Conservation (phyloP, 2,888 invertebrate genomes). For the Melanostoma mellinum region DNA sequence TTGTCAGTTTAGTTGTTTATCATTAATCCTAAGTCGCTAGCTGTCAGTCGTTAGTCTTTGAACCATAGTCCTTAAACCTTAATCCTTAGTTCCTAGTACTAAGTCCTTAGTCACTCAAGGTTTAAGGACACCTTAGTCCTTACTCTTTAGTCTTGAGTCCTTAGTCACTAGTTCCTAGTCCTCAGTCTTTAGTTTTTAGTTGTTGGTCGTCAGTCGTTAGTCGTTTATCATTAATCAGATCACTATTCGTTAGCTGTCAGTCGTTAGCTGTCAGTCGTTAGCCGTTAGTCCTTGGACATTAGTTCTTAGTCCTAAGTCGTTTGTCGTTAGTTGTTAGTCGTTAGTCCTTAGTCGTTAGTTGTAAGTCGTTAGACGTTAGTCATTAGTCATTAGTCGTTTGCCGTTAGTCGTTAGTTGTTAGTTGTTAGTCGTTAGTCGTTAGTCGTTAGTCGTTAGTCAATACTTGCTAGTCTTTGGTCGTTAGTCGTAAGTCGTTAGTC, state of each 20-base stretch:
- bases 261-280: neutral
- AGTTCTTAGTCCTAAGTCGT: neutral
- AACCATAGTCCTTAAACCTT: neutral
- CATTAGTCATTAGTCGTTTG: neutral
- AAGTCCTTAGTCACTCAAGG: neutral
- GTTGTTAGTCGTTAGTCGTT: neutral
- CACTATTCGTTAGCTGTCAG: neutral
- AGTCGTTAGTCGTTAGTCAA: neutral
- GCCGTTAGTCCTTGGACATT: neutral
- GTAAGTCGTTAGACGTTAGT: neutral
- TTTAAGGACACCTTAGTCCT: too few species aligned
- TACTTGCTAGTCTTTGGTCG: neutral
- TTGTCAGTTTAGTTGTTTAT: neutral
- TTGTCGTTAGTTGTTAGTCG: neutral
- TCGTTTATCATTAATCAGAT: neutral
- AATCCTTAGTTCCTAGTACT: neutral
- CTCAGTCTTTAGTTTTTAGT: neutral
- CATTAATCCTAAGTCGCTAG: neutral
- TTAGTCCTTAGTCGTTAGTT: conserved; percentile 1
- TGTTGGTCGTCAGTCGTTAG: neutral
- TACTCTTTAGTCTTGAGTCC: neutral
- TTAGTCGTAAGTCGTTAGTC: conserved; percentile 1
- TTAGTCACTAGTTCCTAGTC: too few species aligned
- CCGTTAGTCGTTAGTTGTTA: neutral
- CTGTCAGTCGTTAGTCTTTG: neutral